Evolutionary conservation across 2,888 invertebrate genomes (phyloP), one percentile per base, ranked within the genome.

Genomic region (Euclidia mi): DNA sequence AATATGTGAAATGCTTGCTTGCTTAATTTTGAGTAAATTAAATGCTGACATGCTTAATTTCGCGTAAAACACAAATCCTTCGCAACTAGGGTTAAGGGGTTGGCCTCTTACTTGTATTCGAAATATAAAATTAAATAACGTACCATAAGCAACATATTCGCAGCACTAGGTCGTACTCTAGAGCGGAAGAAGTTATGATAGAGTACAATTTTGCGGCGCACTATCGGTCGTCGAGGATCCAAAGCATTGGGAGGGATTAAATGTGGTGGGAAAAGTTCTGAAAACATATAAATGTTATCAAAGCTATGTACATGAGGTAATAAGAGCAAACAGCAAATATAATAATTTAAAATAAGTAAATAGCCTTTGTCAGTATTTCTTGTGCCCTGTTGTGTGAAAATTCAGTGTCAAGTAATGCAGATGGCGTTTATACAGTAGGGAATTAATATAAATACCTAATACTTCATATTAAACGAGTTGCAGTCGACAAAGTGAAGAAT

Each of bases 61-160:
- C n/a, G n/a, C n/a, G n/a, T n/a, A n/a, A n/a, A n/a, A n/a, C n/a
- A n/a, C n/a, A n/a, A n/a, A n/a, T n/a, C n/a, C n/a, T n/a, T n/a
- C n/a, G n/a, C n/a, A n/a, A n/a, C n/a, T n/a, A n/a, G n/a, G n/a
- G n/a, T n/a, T n/a, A n/a, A n/a, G n/a, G n/a, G n/a, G n/a, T n/a
- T n/a, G n/a, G n/a, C n/a, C n/a, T n/a, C n/a, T n/a, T n/a, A n/a
- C n/a, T n/a, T n/a, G n/a, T 25, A 3, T 25, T 25, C 7, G 20
- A 3, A 1, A 25, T 25, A 6, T 25, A 25, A 25, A 20, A 25
- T 25, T 25, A 6, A 3, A 25, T 6, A 7, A 25, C 87, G 91
- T 89, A 97, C 97, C 97, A 98, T 97, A 73, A 95, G 89, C 17
- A 97, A 90, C 97, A 98, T 98, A 85, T 98, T 97, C n/a, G 97